Evolutionary conservation across 2,113 vertebrate genomes (phyloP).

Genomic region (Mobula hypostoma): DNA sequence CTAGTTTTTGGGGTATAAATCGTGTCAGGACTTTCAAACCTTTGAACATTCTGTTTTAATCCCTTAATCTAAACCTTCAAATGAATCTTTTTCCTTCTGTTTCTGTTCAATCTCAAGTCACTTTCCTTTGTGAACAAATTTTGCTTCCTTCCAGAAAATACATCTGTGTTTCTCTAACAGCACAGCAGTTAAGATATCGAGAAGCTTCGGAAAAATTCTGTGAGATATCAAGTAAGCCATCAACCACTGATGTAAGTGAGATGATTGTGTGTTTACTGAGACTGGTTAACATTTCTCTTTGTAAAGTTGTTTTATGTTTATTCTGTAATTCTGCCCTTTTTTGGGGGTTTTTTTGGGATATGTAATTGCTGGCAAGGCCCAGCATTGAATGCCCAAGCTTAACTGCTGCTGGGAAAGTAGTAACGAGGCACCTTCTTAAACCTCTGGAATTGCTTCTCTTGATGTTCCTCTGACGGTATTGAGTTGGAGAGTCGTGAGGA

Average conservation of each 20-base stretch:
- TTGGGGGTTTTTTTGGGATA: too few species aligned
- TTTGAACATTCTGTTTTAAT: conserved; percentile 14
- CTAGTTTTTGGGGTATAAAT: not conserved
- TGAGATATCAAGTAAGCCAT: not conserved
- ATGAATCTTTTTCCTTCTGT: not conserved
- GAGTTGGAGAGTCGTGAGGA: too few species aligned
- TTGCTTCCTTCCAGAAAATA: not conserved
- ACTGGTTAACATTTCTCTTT: not conserved
- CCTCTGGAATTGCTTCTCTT: too few species aligned
- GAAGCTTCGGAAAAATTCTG: not conserved
- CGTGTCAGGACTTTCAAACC: not conserved
- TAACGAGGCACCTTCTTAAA: too few species aligned
- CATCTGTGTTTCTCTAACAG: not conserved
- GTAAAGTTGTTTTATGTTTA: not conserved
- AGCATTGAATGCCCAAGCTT: too few species aligned
- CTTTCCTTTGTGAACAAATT: not conserved
- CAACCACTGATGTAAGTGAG: not conserved
- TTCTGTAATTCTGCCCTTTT: not conserved
- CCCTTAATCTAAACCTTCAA: not conserved
- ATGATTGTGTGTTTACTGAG: not conserved
- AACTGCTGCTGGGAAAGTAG: too few species aligned
- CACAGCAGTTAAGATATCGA: not conserved
- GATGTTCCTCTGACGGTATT: too few species aligned
- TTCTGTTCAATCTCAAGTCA: not conserved
- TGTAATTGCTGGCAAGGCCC: too few species aligned